phyloP scores from a whole-genome alignment of 2,113 vertebrate species.

The Callaeas wilsoni region DNA sequence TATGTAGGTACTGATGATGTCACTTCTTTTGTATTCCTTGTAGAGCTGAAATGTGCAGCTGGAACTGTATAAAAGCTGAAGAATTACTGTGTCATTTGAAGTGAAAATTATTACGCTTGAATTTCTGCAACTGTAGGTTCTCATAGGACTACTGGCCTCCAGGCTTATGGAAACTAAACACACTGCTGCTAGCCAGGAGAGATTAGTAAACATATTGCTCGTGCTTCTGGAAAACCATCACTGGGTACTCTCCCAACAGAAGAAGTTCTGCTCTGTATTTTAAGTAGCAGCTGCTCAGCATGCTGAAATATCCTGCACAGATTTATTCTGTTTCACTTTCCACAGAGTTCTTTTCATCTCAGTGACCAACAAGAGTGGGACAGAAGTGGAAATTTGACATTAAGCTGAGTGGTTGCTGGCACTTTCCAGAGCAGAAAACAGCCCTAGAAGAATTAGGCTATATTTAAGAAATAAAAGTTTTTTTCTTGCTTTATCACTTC shows the following conservation, averaged over 20 bases:
- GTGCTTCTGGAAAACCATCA: neutral
- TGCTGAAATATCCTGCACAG: neutral
- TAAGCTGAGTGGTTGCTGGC: neutral
- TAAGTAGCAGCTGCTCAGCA: constrained; percentile 40
- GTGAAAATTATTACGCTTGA: constrained; percentile 22
- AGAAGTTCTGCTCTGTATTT: constrained; percentile 25
- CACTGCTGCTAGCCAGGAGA: constrained; percentile 7
- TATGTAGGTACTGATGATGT: neutral
- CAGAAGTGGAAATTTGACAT: neutral
- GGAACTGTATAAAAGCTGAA: neutral
- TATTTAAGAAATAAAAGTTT: neutral
- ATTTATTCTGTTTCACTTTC: neutral
- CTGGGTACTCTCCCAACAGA: constrained; percentile 13
- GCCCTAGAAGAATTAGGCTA: neutral
- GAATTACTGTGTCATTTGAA: constrained; percentile 10
- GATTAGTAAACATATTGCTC: constrained; percentile 50
- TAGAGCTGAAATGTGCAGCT: constrained; percentile 6
- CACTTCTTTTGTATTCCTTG: constrained; percentile 9
- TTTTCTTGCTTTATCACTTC: neutral
- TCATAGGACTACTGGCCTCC: constrained; percentile 27
- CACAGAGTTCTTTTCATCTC: neutral
- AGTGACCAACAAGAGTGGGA: neutral
- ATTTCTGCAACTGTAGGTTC: constrained; percentile 9
- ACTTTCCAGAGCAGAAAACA: neutral
- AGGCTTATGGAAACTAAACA: constrained; percentile 23